Base-by-base conservation (phyloP, 2,888 invertebrate species). In the Zygothrica quintamaculata region DNA sequence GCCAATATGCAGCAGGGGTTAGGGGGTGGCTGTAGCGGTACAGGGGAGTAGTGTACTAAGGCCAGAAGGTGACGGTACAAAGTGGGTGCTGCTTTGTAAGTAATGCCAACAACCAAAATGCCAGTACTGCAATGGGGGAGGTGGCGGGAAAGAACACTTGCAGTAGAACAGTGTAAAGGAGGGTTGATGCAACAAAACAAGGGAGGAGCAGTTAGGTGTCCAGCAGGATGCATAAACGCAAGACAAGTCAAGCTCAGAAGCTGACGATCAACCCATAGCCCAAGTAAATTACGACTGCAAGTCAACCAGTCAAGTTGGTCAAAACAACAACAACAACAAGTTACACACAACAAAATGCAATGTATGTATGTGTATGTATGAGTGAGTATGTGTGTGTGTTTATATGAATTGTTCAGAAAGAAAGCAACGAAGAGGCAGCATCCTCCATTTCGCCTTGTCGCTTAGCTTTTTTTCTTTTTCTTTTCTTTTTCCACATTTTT, bases 201-300 rank as follows among this genome's bases (percentile, higher is more conserved):
- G 50, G 31, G 43, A 29, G 34, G 25, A 25, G 48, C 39, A 12
- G 37, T 61, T 42, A 55, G 68, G 58, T 72, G 73, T 71, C 70
- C 72, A 73, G 67, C 79, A 69, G 78, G 69, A 77, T 79, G 77
- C 81, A 75, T 65, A 64, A 81, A 62, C 69, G 74, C 64, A 69
- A 70, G 61, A 22, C 36, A 36, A 18, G 46, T 8, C 7, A 22
- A 7, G 65, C 42, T 50, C 42, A 59, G 67, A 34, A 68, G 74
- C 66, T 72, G 73, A 77, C 74, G 75, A 87, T 88, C 88, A 85
- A 85, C 81, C 85, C 85, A 88, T 87, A 88, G 88, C 84, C 66
- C 75, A 82, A 87, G 87, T 86, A 82, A 87, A 86, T 86, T 87
- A 88, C 84, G 72, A 84, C 84, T 74, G 81, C 84, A 77, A 73